A percentile compares a stretch with the other conserved stretches of the same genome.
Evolutionary conservation across 2,113 vertebrate species (phyloP).

Genomic region (Tauraco erythrolophus): DNA sequence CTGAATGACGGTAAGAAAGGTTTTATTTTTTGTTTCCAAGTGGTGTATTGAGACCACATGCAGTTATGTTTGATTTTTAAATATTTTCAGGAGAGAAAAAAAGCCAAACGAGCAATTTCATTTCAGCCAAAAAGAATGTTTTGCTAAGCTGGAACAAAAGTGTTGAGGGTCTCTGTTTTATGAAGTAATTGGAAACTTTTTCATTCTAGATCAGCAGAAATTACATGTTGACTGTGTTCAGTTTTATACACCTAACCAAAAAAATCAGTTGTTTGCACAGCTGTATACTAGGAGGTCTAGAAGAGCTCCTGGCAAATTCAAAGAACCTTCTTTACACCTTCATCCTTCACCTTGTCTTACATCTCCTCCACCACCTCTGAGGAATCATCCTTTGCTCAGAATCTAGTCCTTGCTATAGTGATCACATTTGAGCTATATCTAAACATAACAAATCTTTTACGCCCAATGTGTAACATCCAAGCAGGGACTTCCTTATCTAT

Average conservation of each 20-base stretch:
- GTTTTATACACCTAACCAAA: background rate
- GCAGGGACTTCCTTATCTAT: background rate
- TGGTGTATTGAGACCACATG: background rate
- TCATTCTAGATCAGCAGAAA: background rate
- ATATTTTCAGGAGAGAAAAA: background rate
- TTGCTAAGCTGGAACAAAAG: background rate
- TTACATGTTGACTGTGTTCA: background rate
- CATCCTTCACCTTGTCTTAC: background rate
- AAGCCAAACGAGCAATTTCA: background rate
- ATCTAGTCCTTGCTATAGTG: background rate
- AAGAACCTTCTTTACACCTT: background rate
- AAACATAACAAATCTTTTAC: background rate
- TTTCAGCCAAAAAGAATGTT: background rate
- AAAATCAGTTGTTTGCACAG: constrained; percentile 25
- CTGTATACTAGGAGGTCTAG: background rate
- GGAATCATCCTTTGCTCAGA: background rate
- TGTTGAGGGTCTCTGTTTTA: background rate
- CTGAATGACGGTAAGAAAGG: background rate
- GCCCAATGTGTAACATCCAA: background rate
- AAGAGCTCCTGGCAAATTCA: background rate
- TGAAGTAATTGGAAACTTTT: background rate
- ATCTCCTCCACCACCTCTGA: background rate
- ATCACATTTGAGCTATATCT: background rate
- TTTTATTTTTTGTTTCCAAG: background rate
- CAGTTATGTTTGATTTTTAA: background rate